These are phyloP conservation scores for Lepeophtheirus nordmannii DNA, from an alignment of 2,888 invertebrate genomes.

Conservation along the genomic window DNA sequence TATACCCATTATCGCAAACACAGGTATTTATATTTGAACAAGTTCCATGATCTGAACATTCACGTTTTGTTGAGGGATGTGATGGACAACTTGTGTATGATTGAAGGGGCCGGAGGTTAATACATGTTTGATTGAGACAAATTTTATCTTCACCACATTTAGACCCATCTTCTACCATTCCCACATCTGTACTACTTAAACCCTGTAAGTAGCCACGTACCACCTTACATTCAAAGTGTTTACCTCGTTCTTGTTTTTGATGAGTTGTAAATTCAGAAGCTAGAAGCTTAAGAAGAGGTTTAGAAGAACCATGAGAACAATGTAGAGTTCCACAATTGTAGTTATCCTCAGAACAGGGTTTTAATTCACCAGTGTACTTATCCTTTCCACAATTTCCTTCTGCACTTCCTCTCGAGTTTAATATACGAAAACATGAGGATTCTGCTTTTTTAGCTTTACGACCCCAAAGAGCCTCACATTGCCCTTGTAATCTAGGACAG, in stretches of 20 bases:
- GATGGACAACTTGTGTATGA: constrained; percentile 77
- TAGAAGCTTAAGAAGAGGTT: constrained; percentile 50
- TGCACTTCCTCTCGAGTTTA: constrained; percentile 9
- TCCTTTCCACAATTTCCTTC: constrained; percentile 15
- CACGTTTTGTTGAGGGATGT: constrained; percentile 59
- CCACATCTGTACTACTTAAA: constrained; percentile 55
- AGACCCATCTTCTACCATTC: constrained; percentile 81
- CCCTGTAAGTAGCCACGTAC: constrained; percentile 53
- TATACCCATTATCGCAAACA: constrained; percentile 74
- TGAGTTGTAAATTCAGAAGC: not conserved
- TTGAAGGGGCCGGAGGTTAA: constrained; percentile 63
- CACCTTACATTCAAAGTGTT: constrained; percentile 41
- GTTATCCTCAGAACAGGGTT: constrained; percentile 38
- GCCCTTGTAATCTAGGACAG: constrained; percentile 69
- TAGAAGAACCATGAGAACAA: constrained; percentile 70
- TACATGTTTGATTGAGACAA: constrained; percentile 85
- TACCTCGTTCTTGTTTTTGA: not conserved
- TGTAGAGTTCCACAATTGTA: constrained; percentile 85
- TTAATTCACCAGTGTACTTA: not conserved
- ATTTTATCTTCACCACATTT: constrained; percentile 76
- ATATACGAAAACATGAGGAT: not conserved
- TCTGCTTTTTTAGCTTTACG: not conserved
- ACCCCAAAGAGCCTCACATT: constrained; percentile 90
- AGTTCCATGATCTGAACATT: constrained; percentile 80
- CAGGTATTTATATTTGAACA: constrained; percentile 87